Percentiles rank a stretch among this genome's conserved stretches.
phyloP scores from a whole-genome alignment of 1,140 invertebrate genomes.

The Myzus persicae region DNA sequence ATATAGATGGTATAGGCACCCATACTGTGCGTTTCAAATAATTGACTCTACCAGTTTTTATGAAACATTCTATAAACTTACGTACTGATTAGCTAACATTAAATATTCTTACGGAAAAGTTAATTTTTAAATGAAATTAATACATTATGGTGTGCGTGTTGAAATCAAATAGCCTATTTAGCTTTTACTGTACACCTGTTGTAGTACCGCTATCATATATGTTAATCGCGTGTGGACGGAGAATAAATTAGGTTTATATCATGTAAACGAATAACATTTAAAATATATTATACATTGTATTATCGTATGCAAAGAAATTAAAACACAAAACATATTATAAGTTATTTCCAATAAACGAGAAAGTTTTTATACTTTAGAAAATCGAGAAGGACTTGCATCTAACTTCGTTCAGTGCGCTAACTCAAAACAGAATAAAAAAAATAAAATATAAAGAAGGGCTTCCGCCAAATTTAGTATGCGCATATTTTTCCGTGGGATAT shows the following conservation, averaged over 20 bases:
- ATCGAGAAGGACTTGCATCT: conserved; percentile 20
- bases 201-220: conserved; percentile 25
- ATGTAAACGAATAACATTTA: conserved; percentile 30
- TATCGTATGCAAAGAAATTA: background rate
- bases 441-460: conserved; percentile 39
- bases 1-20: background rate
- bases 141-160: conserved; percentile 45
- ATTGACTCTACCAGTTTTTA: background rate
- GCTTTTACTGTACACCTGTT: conserved; percentile 51
- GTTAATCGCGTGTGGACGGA: conserved; percentile 48
- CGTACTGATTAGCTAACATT: background rate
- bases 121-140: conserved; percentile 32
- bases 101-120: background rate
- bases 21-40: background rate
- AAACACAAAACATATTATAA: background rate
- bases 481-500: conserved; percentile 51
- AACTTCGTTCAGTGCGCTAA: conserved; percentile 15
- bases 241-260: conserved; percentile 54
- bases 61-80: background rate
- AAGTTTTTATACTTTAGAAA: conserved; percentile 36
- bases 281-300: background rate
- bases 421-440: conserved; percentile 19
- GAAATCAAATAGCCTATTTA: conserved; percentile 45
- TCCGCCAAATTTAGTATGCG: conserved; percentile 49
- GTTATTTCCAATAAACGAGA: conserved; percentile 46